Evolutionary conservation across 2,888 invertebrate species (phyloP), one percentile per base, ranked within the genome.

Genomic region (Notodonta dromedarius): DNA sequence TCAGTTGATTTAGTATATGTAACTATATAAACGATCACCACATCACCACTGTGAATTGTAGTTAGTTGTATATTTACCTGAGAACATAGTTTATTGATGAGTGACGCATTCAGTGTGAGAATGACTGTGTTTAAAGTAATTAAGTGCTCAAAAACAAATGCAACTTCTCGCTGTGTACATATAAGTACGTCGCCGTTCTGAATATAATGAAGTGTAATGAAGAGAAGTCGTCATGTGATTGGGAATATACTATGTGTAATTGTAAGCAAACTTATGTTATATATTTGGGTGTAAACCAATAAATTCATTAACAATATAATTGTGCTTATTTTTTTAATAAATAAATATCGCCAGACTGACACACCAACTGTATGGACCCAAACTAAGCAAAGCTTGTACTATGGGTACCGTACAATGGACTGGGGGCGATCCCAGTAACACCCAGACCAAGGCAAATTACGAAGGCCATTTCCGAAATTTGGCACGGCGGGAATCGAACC

Each of bases 41-140:
- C 88, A 88, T 88, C 87, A 80, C 79, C 76, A 75, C 88, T 88
- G 88, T 88, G 87, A 88, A 79, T 62, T 46, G 50, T 57, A 57
- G 56, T 11, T 56, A 44, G 42, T 24, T 56, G 39, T 39, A 39
- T 54, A 54, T 48, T 48, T 53, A 53, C 48, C n/a, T 48, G 5
- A 51, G 2, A 24, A 24, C 24, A 24, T 24, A 24, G 24, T 24
- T 11, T 52, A 52, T 9, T 32, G 52, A 35, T 53, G 35, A 13
- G 13, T 53, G 53, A 9, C n/a, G 14, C 5, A 54, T 40, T 67
- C 62, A 58, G 57, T 56, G 59, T 40, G 40, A 44, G 59, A 58
- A 54, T 63, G 67, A n/a, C 56, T 39, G 39, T 51, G 51, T 66
- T 52, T 59, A 35, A 50, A 14, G 14, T 14, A 58, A 42, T 54